phyloP scores from a whole-genome alignment of 53 echinoderm and acorn worm species.

The Paracentrotus lividus region DNA sequence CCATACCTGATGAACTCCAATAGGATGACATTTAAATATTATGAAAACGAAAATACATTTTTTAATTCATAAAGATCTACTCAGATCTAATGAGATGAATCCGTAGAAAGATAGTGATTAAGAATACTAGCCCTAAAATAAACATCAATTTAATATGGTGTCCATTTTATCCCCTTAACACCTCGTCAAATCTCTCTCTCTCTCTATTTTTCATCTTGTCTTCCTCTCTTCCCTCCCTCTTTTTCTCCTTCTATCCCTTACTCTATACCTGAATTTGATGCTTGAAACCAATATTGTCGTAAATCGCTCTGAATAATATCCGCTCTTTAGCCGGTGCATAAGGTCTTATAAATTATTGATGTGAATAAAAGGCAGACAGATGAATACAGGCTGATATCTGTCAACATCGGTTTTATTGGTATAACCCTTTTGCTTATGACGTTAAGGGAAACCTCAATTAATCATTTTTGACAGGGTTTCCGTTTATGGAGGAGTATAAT shows the following conservation, averaged over 20 bases:
- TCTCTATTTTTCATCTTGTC: neutral
- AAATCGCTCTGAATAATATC: slow-evolving; percentile 7
- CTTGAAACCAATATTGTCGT: neutral
- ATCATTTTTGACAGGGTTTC: slow-evolving; percentile 43
- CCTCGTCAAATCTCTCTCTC: too few relatives aligned
- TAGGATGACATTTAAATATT: too few relatives aligned
- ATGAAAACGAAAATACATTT: too few relatives aligned
- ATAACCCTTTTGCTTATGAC: slow-evolving; percentile 26
- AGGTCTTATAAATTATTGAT: slow-evolving; percentile 28
- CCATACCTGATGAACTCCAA: too few relatives aligned
- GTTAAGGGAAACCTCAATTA: slow-evolving; percentile 2
- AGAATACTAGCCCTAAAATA: too few relatives aligned
- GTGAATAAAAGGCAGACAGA: slow-evolving; percentile 28
- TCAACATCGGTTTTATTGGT: neutral
- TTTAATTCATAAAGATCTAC: too few relatives aligned
- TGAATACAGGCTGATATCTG: neutral
- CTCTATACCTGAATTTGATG: neutral
- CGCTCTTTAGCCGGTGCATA: neutral
- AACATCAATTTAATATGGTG: too few relatives aligned
- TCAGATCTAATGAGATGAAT: too few relatives aligned
- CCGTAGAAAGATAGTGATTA: too few relatives aligned
- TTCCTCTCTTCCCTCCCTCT: neutral
- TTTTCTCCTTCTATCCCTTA: neutral
- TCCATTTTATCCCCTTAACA: too few relatives aligned
- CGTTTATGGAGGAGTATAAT: slow-evolving; percentile 24